Percentiles rank a stretch among this genome's conserved stretches.
phyloP scores from a whole-genome alignment of 2,113 vertebrate species.

The Brachirus orientalis region DNA sequence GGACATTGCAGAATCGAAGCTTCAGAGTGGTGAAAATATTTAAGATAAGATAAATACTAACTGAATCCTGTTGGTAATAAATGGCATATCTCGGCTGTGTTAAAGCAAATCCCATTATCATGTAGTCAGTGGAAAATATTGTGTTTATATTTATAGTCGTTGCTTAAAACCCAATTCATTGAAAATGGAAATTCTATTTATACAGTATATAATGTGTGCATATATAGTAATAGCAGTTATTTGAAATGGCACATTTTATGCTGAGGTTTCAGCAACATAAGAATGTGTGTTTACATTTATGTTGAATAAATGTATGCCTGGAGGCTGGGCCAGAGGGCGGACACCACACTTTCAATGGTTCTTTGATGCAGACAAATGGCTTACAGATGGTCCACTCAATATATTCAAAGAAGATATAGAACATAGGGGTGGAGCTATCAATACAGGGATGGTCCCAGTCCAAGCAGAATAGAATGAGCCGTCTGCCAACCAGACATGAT shows the following conservation, averaged over 20 bases:
- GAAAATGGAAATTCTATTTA: no score
- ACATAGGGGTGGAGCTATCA: conserved; percentile 60
- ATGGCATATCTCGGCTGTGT: no score
- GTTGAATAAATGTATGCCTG: conserved; percentile 29
- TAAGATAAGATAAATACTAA: neutral
- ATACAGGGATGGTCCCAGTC: conserved; percentile 47
- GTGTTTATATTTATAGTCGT: no score
- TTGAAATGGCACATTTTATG: no score
- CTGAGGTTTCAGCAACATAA: conserved; percentile 34
- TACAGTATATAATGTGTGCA: no score
- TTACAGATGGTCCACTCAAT: conserved; percentile 86
- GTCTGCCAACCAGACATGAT: conserved; percentile 2
- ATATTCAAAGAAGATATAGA: conserved; percentile 82
- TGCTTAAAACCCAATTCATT: no score
- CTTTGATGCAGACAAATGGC: conserved; percentile 84
- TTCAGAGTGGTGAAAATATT: neutral
- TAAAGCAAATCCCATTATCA: no score
- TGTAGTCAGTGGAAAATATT: no score
- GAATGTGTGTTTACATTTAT: conserved; percentile 49
- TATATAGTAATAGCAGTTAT: no score
- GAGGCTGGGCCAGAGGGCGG: conserved; percentile 66
- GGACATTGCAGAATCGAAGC: conserved; percentile 14
- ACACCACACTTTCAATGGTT: conserved; percentile 70
- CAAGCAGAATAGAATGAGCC: conserved; percentile 39
- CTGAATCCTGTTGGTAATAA: no score